These are phyloP conservation scores for Drosophila pseudoananassae DNA, from an alignment of 1,140 invertebrate species.

Conservation along the genomic window DNA sequence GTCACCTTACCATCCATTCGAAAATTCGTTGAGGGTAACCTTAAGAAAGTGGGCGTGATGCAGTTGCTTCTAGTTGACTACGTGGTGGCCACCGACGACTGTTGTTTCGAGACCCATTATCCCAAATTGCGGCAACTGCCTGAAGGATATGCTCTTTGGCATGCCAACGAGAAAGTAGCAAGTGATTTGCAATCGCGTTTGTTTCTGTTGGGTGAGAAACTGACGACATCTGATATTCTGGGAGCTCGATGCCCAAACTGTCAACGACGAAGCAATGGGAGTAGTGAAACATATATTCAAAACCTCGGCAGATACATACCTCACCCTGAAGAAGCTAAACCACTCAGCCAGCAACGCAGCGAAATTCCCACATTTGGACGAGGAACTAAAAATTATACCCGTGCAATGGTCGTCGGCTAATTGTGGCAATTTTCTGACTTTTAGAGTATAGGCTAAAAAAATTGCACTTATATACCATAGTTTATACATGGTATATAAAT, in stretches of 20 bases:
- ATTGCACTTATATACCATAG: conserved; percentile 66
- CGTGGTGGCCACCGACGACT: conserved; percentile 90
- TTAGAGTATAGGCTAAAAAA: conserved; percentile 23
- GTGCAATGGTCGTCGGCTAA: conserved; percentile 87
- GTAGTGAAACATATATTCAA: conserved; percentile 72
- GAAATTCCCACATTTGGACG: conserved; percentile 86
- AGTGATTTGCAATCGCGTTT: conserved; percentile 62
- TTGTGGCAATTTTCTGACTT: conserved; percentile 48
- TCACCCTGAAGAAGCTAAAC: conserved; percentile 84
- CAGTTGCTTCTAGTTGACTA: conserved; percentile 91
- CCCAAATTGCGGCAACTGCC: conserved; percentile 89
- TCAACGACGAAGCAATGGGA: conserved; percentile 59
- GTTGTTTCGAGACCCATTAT: conserved; percentile 89
- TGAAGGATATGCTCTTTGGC: conserved; percentile 88
- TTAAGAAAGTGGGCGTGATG: conserved; percentile 89
- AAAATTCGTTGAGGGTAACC: conserved; percentile 88
- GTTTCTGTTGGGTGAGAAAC: conserved; percentile 67
- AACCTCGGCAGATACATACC: conserved; percentile 66
- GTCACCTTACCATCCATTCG: conserved; percentile 87
- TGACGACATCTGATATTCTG: conserved; percentile 59
- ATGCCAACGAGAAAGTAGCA: conserved; percentile 82
- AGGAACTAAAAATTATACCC: conserved; percentile 86
- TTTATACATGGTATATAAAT: conserved; percentile 30
- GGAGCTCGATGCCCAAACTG: conserved; percentile 38
- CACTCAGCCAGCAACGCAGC: conserved; percentile 86